Conservation (phyloP, 1,140 invertebrate species). For the Theocolax elegans region DNA sequence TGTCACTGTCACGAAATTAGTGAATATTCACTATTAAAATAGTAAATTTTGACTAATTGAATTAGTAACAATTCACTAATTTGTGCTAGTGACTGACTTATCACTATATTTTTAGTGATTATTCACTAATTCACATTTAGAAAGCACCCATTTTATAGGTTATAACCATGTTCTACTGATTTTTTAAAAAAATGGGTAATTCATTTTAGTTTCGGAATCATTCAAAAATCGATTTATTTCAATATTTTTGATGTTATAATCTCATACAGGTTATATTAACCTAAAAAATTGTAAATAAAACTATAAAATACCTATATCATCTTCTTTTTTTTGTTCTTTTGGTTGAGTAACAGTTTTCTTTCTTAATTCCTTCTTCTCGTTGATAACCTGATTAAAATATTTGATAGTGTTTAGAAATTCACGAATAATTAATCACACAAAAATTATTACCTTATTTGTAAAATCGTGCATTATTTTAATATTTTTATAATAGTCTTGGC, state of each 20-base stretch:
- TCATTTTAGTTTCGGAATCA: too few species aligned
- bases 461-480: slow-evolving; percentile 54
- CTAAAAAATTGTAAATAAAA: too few species aligned
- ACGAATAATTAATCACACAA: neutral
- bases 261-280: slow-evolving; percentile 7
- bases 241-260: neutral
- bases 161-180: too few species aligned
- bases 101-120: too few species aligned
- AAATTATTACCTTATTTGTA: slow-evolving; percentile 51
- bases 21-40: too few species aligned
- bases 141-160: too few species aligned
- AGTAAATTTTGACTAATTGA: too few species aligned
- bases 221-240: neutral
- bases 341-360: neutral
- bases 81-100: too few species aligned
- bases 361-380: slow-evolving; percentile 40
- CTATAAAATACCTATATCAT: slow-evolving; percentile 38
- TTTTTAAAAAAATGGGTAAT: too few species aligned
- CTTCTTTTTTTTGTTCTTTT: slow-evolving; percentile 36
- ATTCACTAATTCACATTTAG: too few species aligned
- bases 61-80: too few species aligned
- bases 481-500: slow-evolving; percentile 49
- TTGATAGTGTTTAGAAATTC: neutral
- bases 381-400: slow-evolving; percentile 35
- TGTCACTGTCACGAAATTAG: too few species aligned